Evolutionary conservation across 2,888 invertebrate genomes (phyloP).

Genomic region (Apodemia zela): DNA sequence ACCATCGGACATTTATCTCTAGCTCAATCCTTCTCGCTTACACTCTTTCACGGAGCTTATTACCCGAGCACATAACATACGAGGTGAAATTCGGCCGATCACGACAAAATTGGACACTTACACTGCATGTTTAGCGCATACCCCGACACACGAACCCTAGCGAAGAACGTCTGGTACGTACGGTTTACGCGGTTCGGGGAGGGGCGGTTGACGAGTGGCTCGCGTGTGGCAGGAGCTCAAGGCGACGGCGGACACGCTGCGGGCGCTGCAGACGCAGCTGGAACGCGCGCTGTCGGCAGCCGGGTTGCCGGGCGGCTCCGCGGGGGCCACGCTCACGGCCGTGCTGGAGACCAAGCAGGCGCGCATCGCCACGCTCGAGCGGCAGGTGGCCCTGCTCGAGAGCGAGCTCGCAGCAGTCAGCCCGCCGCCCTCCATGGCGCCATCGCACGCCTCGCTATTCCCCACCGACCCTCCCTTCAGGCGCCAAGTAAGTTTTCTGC

Average conservation of each 20-base stretch:
- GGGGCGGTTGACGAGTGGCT: conserved; percentile 57
- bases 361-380: conserved; percentile 92
- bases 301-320: conserved; percentile 78
- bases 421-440: conserved; percentile 76
- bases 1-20: conserved; percentile 50
- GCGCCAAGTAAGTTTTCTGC: conserved; percentile 92
- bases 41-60: conserved; percentile 63
- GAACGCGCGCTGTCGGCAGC: conserved; percentile 85
- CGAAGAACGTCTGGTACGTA: conserved; percentile 61
- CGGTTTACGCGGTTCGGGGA: conserved; percentile 16
- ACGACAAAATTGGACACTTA: conserved; percentile 53
- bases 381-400: conserved; percentile 90
- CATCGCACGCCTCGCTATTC: conserved; percentile 80
- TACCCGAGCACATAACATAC: conserved; percentile 51
- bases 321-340: conserved; percentile 86
- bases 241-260: conserved; percentile 91
- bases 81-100: conserved; percentile 55
- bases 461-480: conserved; percentile 84
- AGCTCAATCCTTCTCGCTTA: conserved; percentile 70
- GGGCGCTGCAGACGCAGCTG: conserved; percentile 89
- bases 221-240: conserved; percentile 86
- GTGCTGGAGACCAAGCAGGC: conserved; percentile 93
- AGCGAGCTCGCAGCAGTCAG: conserved; percentile 83
- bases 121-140: conserved; percentile 79
- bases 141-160: conserved; percentile 75